A percentile compares a stretch with the other conserved stretches of the same genome.
Conservation (phyloP, 2,113 vertebrate genomes). For the Thamnaconus septentrionalis region DNA sequence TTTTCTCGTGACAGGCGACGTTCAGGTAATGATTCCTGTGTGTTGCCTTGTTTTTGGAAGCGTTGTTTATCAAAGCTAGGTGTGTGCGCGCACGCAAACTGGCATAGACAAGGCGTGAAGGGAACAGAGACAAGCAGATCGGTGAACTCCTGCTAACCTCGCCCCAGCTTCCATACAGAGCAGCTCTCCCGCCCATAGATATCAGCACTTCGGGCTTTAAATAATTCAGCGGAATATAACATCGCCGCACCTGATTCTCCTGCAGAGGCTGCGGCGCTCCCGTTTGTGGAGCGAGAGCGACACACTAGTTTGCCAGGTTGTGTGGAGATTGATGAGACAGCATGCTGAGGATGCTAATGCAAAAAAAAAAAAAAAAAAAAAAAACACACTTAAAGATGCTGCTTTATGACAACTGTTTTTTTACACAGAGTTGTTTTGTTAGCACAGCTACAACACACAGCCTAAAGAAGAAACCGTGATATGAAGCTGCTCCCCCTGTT, state of each 20-base stretch:
- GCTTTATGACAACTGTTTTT: too few species aligned
- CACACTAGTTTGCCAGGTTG: too few species aligned
- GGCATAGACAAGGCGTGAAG: constrained; percentile 53
- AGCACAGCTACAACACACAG: constrained; percentile 3
- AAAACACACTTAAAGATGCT: too few species aligned
- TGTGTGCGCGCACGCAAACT: constrained; percentile 24
- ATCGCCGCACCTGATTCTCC: constrained; percentile 42
- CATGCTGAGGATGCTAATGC: too few species aligned
- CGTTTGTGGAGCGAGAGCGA: not conserved
- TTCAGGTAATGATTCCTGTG: constrained; percentile 2
- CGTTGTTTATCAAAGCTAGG: constrained; percentile 22
- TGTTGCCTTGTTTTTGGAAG: not conserved
- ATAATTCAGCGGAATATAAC: constrained; percentile 69
- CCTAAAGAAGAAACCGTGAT: constrained; percentile 4
- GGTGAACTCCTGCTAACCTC: constrained; percentile 72
- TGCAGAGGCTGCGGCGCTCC: constrained; percentile 34
- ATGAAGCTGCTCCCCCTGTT: constrained; percentile 15
- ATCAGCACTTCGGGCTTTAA: constrained; percentile 66
- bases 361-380: too few species aligned
- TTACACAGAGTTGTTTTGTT: too few species aligned
- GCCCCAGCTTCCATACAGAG: constrained; percentile 39
- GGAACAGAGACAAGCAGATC: constrained; percentile 52
- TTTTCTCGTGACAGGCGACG: not conserved
- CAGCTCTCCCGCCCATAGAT: constrained; percentile 61
- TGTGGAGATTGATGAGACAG: too few species aligned